A percentile compares a stretch with the other conserved stretches of the same genome.
Conservation (phyloP, 2,797 vertebrate species). For the Gouania willdenowi region DNA sequence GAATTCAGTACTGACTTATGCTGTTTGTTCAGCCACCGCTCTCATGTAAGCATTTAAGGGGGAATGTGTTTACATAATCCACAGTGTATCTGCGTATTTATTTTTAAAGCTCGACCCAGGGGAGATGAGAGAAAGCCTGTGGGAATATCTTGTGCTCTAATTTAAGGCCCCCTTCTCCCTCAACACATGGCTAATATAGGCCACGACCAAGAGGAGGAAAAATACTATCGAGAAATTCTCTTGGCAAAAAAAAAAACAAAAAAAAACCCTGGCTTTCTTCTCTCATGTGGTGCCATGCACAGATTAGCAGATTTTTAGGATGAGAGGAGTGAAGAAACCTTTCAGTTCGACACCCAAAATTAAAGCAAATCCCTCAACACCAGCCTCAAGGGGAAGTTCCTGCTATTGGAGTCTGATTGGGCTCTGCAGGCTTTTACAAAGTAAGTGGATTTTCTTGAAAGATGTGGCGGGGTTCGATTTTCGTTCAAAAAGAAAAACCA, state of each 20-base stretch:
- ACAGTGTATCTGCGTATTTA: conserved; percentile 55
- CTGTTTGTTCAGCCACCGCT: conserved; percentile 40
- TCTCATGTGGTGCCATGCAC: conserved; percentile 42
- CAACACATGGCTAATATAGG: conserved; percentile 50
- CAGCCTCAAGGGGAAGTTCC: conserved; percentile 57
- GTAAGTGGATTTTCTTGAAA: conserved; percentile 72
- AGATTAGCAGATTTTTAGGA: conserved; percentile 56
- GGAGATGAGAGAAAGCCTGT: conserved; percentile 39
- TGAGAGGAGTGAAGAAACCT: conserved; percentile 61
- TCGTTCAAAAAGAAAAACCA: too few relatives aligned
- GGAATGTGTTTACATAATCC: conserved; percentile 55
- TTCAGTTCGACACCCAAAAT: conserved; percentile 67
- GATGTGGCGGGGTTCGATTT: too few relatives aligned
- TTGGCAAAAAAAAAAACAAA: conserved; percentile 22
- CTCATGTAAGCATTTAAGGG: conserved; percentile 36
- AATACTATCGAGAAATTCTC: conserved; percentile 54
- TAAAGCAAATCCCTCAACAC: conserved; percentile 65
- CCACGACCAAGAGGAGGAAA: conserved; percentile 32
- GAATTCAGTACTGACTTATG: conserved; percentile 27
- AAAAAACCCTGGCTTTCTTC: conserved; percentile 31
- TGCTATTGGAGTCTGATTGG: conserved; percentile 70
- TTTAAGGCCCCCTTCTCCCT: conserved; percentile 22
- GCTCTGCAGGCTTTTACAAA: conserved; percentile 64
- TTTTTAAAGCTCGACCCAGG: conserved; percentile 50
- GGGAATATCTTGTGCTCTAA: conserved; percentile 45